Evolutionary conservation across 2,113 vertebrate genomes (phyloP).

Genomic region (Origma solitaria): DNA sequence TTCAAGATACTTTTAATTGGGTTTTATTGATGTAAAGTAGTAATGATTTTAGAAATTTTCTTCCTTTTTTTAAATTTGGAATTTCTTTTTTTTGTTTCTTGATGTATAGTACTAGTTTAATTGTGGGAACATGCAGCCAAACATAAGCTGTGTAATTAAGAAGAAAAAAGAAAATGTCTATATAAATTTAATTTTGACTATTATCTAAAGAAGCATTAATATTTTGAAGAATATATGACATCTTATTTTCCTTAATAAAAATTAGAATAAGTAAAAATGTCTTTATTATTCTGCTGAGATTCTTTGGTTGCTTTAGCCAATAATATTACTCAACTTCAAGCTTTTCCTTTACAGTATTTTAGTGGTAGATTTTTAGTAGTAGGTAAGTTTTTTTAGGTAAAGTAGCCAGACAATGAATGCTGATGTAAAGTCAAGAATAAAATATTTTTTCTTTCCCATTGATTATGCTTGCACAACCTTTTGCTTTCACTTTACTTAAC

Average conservation of each 20-base stretch:
- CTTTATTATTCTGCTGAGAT: not conserved
- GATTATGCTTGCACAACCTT: not conserved
- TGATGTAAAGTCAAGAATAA: not conserved
- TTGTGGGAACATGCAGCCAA: not conserved
- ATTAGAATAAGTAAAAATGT: not conserved
- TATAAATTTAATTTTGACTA: not conserved
- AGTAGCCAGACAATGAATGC: not conserved
- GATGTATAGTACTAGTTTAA: not conserved
- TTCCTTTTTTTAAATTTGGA: not conserved
- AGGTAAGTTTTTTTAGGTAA: too few relatives aligned
- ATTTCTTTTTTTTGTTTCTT: not conserved
- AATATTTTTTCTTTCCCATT: fast-evolving
- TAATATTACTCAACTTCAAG: too few relatives aligned
- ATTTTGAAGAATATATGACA: not conserved
- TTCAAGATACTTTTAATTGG: not conserved
- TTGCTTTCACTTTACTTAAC: not conserved
- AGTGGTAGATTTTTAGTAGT: too few relatives aligned
- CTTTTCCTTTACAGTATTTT: too few relatives aligned
- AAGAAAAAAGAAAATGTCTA: not conserved
- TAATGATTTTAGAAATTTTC: not conserved
- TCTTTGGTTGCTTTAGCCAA: too few relatives aligned
- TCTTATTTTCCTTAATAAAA: not conserved
- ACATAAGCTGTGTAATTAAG: not conserved
- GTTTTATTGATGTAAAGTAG: not conserved
- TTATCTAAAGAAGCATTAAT: not conserved